A percentile compares a stretch with the other conserved stretches of the same genome.
Conservation (phyloP, 2,888 invertebrate genomes). For the Dysmachus trigonus region DNA sequence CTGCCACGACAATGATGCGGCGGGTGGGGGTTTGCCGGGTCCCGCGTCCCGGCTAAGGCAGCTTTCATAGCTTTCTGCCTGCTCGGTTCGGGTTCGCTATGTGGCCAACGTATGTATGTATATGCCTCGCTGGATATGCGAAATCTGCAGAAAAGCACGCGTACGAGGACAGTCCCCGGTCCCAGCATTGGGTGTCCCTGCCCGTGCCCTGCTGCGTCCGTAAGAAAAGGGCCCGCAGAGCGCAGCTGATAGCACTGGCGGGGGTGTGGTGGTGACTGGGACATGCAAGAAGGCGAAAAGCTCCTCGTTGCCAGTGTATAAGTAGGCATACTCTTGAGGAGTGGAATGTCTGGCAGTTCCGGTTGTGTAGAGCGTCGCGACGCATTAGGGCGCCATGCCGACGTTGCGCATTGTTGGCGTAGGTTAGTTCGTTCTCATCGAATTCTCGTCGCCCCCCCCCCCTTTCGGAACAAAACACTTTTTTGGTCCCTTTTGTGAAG, state of each 20-base stretch:
- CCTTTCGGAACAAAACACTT: not conserved
- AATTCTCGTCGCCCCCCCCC: constrained; percentile 23
- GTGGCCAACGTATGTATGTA: not conserved
- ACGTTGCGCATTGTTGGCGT: constrained; percentile 56
- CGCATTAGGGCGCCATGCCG: constrained; percentile 53
- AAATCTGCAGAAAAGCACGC: constrained; percentile 15
- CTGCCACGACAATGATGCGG: not conserved
- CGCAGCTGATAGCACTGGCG: not conserved
- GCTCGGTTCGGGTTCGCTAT: not conserved
- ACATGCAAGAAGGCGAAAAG: constrained; percentile 4
- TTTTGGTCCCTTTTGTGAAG: not conserved
- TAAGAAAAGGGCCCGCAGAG: not conserved
- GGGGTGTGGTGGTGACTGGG: not conserved
- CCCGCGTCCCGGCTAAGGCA: not conserved
- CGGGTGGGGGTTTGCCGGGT: not conserved
- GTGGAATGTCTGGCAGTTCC: constrained; percentile 36
- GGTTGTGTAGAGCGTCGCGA: constrained; percentile 39
- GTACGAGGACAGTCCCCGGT: not conserved
- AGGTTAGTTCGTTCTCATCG: constrained; percentile 53
- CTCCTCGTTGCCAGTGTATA: not conserved
- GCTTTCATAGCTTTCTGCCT: constrained; percentile 18
- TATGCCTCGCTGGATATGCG: not conserved
- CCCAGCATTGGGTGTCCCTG: not conserved
- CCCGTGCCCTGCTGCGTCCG: not conserved
- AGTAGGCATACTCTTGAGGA: constrained; percentile 35